These are phyloP conservation scores for Carterocephalus palaemon DNA, from an alignment of 2,888 invertebrate species.

Conservation along the genomic window DNA sequence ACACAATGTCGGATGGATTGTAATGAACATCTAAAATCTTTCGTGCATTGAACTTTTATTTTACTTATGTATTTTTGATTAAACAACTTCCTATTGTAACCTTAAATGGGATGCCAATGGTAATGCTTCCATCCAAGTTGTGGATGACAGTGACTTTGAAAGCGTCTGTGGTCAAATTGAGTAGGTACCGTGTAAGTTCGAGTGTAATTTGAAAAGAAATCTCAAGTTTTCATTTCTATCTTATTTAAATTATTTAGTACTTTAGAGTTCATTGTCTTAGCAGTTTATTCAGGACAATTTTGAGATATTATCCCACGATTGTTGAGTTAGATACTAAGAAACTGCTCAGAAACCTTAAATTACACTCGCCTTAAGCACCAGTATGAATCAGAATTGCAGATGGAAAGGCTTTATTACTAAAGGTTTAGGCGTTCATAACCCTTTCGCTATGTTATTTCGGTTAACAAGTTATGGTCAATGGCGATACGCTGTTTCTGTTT, in stretches of 20 bases:
- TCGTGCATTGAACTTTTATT: conserved; percentile 16
- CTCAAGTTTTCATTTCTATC: no score
- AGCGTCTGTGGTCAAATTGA: conserved; percentile 14
- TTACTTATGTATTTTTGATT: conserved; percentile 5
- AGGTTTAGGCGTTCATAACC: conserved; percentile 72
- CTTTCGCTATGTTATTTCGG: conserved; percentile 70
- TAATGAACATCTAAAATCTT: conserved; percentile 21
- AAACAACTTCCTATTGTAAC: conserved; percentile 7
- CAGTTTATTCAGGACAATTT: no score
- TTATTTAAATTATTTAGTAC: no score
- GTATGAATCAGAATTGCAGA: conserved; percentile 43
- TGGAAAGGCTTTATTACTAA: conserved; percentile 40
- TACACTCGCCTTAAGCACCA: conserved; percentile 23
- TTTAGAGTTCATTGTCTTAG: no score
- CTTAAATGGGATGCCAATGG: conserved; percentile 35
- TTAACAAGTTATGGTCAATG: conserved; percentile 67
- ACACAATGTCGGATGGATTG: conserved; percentile 8
- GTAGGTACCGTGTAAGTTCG: conserved; percentile 12
- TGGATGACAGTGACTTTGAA: conserved; percentile 19
- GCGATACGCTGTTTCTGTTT: conserved; percentile 56
- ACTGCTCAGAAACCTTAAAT: neutral
- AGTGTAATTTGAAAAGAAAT: conserved; percentile 20
- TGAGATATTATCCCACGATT: no score
- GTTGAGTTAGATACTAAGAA: no score
- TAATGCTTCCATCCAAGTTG: conserved; percentile 28